Conservation (phyloP, 1,140 invertebrate genomes). For the Streblospio benedicti region DNA sequence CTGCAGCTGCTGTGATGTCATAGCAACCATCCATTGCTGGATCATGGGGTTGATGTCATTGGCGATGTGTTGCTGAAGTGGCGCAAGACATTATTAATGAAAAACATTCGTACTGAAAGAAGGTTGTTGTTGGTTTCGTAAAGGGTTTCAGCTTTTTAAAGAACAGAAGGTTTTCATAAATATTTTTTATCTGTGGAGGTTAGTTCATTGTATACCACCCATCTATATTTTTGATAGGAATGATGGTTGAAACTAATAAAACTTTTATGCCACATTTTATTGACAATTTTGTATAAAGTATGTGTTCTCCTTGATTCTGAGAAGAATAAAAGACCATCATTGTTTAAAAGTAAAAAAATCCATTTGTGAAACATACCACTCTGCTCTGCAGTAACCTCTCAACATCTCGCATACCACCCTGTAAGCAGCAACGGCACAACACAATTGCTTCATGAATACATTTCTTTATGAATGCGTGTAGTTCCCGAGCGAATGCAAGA, state of each 20-base stretch:
- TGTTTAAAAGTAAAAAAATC: neutral
- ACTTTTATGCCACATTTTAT: neutral
- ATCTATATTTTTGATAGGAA: neutral
- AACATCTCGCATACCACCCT: constrained; percentile 38
- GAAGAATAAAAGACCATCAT: neutral
- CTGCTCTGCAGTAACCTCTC: constrained; percentile 41
- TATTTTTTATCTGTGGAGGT: neutral
- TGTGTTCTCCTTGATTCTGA: too few relatives aligned
- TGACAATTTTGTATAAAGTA: neutral
- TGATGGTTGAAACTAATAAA: neutral
- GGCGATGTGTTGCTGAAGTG: constrained; percentile 27
- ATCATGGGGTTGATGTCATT: constrained; percentile 34
- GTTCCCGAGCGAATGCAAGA: constrained; percentile 23
- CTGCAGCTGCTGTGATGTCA: constrained; percentile 32
- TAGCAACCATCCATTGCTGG: constrained; percentile 35
- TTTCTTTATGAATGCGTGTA: constrained; percentile 23
- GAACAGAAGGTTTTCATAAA: neutral
- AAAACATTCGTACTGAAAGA: constrained; percentile 1
- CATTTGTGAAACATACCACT: constrained; percentile 30
- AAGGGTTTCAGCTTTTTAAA: neutral
- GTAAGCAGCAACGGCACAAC: constrained; percentile 40
- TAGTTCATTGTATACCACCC: neutral
- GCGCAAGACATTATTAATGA: neutral
- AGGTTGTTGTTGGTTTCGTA: neutral
- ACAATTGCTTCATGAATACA: constrained; percentile 36